A percentile compares a stretch with the other conserved stretches of the same genome.
Evolutionary conservation across 2,113 vertebrate species (phyloP).

Genomic region (Cololabis saira): DNA sequence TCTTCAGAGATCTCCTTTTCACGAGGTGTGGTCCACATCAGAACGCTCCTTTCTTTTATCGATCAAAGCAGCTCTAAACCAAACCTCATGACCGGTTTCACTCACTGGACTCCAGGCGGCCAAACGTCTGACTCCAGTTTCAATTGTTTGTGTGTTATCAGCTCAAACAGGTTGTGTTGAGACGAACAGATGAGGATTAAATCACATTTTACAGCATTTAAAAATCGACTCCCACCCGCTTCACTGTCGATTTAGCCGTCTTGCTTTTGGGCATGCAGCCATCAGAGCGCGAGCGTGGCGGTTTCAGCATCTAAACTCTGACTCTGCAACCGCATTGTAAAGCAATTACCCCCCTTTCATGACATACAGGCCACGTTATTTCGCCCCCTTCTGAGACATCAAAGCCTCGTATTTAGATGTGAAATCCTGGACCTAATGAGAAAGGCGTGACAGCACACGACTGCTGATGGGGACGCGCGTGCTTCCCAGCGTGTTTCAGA

Average conservation of each 20-base stretch:
- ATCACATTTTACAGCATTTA: too few relatives aligned
- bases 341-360: conserved; percentile 31
- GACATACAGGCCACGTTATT: conserved; percentile 40
- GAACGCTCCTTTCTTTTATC: too few relatives aligned
- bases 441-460: conserved; percentile 10
- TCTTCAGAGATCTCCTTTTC: too few relatives aligned
- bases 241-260: not conserved
- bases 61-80: too few relatives aligned
- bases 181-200: too few relatives aligned
- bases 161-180: too few relatives aligned
- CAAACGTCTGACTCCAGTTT: too few relatives aligned
- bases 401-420: conserved; percentile 32
- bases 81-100: too few relatives aligned
- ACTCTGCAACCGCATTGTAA: conserved; percentile 17
- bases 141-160: too few relatives aligned
- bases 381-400: conserved; percentile 33
- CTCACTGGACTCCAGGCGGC: too few relatives aligned
- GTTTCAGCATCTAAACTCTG: not conserved
- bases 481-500: not conserved
- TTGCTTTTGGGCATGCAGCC: not conserved
- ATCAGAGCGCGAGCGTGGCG: conserved; percentile 2
- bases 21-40: too few relatives aligned
- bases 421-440: conserved; percentile 20
- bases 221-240: too few relatives aligned
- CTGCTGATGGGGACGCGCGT: not conserved